Conservation (phyloP, 2,888 invertebrate species). For the Amphipyra berbera region DNA sequence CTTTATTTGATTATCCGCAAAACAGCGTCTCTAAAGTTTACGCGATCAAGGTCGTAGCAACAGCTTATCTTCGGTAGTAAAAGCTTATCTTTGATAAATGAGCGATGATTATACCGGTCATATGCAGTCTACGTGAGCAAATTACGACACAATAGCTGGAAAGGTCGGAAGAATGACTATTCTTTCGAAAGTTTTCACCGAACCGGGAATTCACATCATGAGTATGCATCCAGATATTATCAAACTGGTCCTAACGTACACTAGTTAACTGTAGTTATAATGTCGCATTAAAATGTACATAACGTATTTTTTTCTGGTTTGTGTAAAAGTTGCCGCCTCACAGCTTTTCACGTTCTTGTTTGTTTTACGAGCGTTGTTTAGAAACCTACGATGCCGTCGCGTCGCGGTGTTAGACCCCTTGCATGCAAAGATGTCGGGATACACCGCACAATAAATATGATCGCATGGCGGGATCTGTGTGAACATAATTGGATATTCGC, state of each 20-base stretch:
- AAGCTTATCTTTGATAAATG: constrained; percentile 17
- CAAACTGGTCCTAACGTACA: constrained; percentile 65
- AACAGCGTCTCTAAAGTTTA: not conserved
- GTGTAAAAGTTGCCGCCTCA: constrained; percentile 71
- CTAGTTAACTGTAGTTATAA: constrained; percentile 75
- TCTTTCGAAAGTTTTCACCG: constrained; percentile 64
- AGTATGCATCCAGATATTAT: constrained; percentile 64
- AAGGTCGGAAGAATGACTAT: constrained; percentile 19
- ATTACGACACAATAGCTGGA: constrained; percentile 32
- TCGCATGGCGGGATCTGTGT: constrained; percentile 72
- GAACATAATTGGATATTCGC: constrained; percentile 82
- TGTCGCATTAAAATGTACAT: constrained; percentile 78
- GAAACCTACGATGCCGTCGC: constrained; percentile 64
- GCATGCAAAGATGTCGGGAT: constrained; percentile 73
- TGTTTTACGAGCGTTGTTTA: constrained; percentile 75
- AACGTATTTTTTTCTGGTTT: constrained; percentile 71
- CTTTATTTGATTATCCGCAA: not conserved
- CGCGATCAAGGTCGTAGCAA: not conserved
- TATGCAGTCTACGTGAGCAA: constrained; percentile 18
- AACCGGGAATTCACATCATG: constrained; percentile 58
- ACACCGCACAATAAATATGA: constrained; percentile 71
- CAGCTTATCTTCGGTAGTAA: constrained; percentile 11
- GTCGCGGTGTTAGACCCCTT: constrained; percentile 64
- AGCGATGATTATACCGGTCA: not conserved
- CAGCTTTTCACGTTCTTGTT: constrained; percentile 66